Percentiles rank a stretch among this genome's conserved stretches.
Conservation (phyloP, 1,140 invertebrate genomes). For the Temnothorax nylanderi region DNA sequence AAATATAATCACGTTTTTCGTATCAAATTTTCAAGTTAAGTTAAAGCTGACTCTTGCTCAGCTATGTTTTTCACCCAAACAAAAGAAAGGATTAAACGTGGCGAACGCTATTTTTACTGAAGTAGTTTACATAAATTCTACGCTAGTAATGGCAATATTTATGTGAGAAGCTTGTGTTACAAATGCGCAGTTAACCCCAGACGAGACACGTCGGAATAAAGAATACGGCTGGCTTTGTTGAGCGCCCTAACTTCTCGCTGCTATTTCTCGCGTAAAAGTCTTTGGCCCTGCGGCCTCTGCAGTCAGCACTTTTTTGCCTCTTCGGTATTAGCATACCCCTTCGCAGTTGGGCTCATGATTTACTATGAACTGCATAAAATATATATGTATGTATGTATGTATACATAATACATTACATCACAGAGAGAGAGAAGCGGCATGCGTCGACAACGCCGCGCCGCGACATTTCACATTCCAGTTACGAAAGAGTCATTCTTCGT, state of each 20-base stretch:
- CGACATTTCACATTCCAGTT: conserved; percentile 33
- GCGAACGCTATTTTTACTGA: neutral
- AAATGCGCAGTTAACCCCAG: neutral
- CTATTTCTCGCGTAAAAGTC: conserved; percentile 30
- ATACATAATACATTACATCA: conserved; percentile 55
- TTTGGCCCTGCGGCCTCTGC: conserved; percentile 12
- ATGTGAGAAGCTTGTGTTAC: neutral
- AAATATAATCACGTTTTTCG: neutral
- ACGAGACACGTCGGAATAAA: conserved; percentile 16
- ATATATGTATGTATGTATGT: neutral
- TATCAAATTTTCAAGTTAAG: neutral
- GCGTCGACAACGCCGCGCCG: neutral
- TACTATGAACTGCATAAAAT: conserved; percentile 58
- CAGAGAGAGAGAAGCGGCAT: neutral
- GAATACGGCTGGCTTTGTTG: conserved; percentile 15
- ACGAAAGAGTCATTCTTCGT: conserved; percentile 28
- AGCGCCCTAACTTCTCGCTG: conserved; percentile 12
- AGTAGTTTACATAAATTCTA: neutral
- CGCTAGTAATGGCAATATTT: neutral
- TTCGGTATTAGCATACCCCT: conserved; percentile 35
- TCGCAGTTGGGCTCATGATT: conserved; percentile 45
- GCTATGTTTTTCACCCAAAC: neutral
- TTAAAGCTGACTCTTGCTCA: no score
- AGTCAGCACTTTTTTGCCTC: conserved; percentile 40
- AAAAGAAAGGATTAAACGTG: neutral